Base-by-base conservation (phyloP, 2,797 vertebrate genomes). In the Alca torda region DNA sequence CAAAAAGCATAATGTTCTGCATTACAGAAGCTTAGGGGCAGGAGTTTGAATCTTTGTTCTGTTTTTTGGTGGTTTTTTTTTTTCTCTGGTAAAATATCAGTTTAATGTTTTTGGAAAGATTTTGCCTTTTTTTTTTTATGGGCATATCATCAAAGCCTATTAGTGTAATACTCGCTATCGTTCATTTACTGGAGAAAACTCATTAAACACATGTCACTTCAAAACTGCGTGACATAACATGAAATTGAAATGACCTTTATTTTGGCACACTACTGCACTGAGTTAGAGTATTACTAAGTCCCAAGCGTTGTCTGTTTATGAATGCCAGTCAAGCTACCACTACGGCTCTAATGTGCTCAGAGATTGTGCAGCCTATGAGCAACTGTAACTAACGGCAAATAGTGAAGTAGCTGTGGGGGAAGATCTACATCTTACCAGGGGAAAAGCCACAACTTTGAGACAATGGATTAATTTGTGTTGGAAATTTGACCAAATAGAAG, bases 211-310 rank as follows among this genome's bases (percentile, higher is more conserved):
- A 92, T 77, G 91, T 95, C 96, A 97, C 92, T 96, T 93, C 93
- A 97, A 97, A 98, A 96, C 85, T 64, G 54, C 7, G 2, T 90
- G 73, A 75, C 81, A 89, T 65, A 95, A 96, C 85, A 95, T 87
- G 92, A 97, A 97, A 97, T 97, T 75, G 87, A 96, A 97, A 97
- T 89, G 75, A 97, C 95, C 97, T 96, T 93, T 97, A 73, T 95
- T 97, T 96, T 96, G 90, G 91, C 94, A 88, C 50, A 82, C 24
- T 86, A 73, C 31, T 90, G 68, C 9, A 16, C 37, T 72, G 93
- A 84, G 39, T 78, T 59, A 86, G 79, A 93, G 81, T 61, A 90
- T 64, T 79, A 69, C 31, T 6, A 83, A 85, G 67, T 91, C 93
- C 93, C 82, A 84, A 92, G 85, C 1, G 11, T 48, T 93, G 45